A percentile compares a stretch with the other conserved stretches of the same genome.
Conservation (phyloP, 2,797 vertebrate genomes). For the Aphelocoma californica region DNA sequence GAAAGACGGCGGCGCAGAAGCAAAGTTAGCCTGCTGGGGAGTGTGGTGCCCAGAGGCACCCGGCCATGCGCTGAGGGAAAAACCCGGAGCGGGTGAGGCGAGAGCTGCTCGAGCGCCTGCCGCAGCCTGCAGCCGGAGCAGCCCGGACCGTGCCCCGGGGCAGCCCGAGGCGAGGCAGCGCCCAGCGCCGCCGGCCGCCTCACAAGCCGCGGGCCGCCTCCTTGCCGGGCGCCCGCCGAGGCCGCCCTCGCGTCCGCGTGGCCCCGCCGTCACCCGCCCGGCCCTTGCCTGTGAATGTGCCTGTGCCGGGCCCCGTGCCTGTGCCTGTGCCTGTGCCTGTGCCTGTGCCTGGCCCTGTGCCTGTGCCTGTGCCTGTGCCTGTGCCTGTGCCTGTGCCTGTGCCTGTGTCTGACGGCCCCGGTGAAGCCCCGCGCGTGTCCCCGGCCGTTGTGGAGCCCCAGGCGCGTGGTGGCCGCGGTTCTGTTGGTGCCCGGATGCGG, state of each 20-base stretch:
- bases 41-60: rapidly evolving
- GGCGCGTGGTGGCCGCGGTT: background rate
- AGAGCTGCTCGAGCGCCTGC: background rate
- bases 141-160: too few species aligned
- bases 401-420: too few species aligned
- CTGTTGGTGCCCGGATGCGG: background rate
- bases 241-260: too few species aligned
- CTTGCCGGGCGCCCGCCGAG: too few species aligned
- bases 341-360: too few species aligned
- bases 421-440: rapidly evolving
- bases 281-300: too few species aligned
- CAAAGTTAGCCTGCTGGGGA: background rate
- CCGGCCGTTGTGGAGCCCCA: rapidly evolving
- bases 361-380: too few species aligned
- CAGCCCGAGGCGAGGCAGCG: background rate
- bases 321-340: too few species aligned
- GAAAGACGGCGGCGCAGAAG: background rate
- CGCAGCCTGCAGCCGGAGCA: background rate
- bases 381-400: too few species aligned
- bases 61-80: too few species aligned
- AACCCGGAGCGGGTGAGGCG: background rate
- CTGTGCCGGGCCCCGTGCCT: too few species aligned
- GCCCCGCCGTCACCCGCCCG: too few species aligned
- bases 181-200: background rate
- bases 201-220: background rate